A percentile compares a stretch with the other conserved stretches of the same genome.
phyloP scores from a whole-genome alignment of 1,140 invertebrate genomes.

The Archegozetes longisetosus region DNA sequence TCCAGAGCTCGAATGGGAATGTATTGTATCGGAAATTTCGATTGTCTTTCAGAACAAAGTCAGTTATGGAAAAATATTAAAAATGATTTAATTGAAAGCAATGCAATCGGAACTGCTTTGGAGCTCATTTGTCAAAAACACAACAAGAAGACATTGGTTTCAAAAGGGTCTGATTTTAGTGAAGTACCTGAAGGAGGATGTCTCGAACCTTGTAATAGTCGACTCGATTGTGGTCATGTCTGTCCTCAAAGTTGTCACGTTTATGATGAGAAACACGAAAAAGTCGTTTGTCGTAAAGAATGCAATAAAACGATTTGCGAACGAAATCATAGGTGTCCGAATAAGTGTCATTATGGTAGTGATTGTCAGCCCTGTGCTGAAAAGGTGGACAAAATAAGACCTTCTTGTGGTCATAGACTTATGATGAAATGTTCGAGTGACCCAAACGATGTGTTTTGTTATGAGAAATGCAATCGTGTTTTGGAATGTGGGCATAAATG shows the following conservation, averaged over 20 bases:
- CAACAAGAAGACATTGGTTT: background rate
- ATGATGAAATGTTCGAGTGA: background rate
- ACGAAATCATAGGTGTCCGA: background rate
- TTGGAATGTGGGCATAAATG: too few relatives aligned
- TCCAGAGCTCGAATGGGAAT: constrained; percentile 58
- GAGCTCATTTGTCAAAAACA: background rate
- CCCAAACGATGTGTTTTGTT: too few relatives aligned
- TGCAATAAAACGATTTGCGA: background rate
- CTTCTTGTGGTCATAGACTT: constrained; percentile 24
- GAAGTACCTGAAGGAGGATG: background rate
- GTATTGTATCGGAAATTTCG: constrained; percentile 49
- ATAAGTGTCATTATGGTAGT: constrained; percentile 25
- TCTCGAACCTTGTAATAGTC: background rate
- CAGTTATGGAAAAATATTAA: background rate
- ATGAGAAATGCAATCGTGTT: too few relatives aligned
- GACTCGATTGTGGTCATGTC: background rate
- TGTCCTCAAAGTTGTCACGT: background rate
- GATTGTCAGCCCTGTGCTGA: constrained; percentile 35
- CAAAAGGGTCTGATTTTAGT: background rate
- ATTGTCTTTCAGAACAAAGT: constrained; percentile 14
- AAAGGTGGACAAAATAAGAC: constrained; percentile 24
- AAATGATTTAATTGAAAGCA: background rate
- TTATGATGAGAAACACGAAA: background rate
- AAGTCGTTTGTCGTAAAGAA: background rate
- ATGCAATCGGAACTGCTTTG: background rate